Evolutionary conservation across 2,113 vertebrate genomes (phyloP).

Genomic region (Raja brachyura): DNA sequence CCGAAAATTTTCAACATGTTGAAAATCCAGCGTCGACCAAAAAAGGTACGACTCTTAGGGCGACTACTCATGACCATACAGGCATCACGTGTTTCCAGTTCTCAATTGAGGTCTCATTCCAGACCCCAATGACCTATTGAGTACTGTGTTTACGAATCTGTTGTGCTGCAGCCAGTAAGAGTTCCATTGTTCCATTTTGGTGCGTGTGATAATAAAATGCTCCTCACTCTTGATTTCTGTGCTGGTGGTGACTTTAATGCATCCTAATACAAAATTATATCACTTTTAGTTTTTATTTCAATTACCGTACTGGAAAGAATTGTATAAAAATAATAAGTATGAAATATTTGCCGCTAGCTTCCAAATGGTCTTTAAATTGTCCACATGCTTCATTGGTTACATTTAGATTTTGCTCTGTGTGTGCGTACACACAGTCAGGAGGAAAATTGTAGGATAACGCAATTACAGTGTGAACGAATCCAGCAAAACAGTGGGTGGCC

Average conservation of each 20-base stretch:
- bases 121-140: too few species aligned
- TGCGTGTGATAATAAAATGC: too few species aligned
- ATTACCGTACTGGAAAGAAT: too few species aligned
- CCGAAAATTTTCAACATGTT: too few species aligned
- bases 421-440: neutral
- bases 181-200: too few species aligned
- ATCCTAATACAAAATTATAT: neutral
- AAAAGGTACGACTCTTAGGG: too few species aligned
- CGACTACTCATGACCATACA: too few species aligned
- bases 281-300: neutral
- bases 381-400: neutral
- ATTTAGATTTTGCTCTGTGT: neutral
- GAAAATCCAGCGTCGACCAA: too few species aligned
- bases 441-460: neutral
- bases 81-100: too few species aligned
- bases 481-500: constrained; percentile 21
- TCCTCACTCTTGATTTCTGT: neutral
- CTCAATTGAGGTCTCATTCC: too few species aligned
- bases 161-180: too few species aligned
- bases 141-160: too few species aligned
- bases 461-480: neutral
- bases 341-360: neutral
- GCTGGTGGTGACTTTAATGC: neutral
- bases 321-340: neutral
- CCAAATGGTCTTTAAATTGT: neutral